phyloP scores from a whole-genome alignment of 1,140 invertebrate species.

The Cataglyphis hispanica region DNA sequence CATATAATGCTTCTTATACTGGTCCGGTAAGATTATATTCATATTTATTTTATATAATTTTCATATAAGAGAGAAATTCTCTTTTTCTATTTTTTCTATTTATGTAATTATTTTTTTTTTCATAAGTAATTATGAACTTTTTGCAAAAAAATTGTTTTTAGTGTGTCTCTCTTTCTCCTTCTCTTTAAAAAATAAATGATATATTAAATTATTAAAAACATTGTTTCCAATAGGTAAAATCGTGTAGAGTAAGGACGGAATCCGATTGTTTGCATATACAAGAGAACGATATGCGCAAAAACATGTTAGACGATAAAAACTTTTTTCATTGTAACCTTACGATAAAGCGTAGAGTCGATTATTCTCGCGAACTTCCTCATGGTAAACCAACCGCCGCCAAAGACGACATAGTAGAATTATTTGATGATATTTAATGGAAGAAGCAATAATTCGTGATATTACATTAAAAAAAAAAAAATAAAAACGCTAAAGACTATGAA shows the following conservation, averaged over 20 bases:
- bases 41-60: background rate
- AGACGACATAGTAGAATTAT: background rate
- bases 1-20: background rate
- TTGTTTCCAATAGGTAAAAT: slow-evolving; percentile 43
- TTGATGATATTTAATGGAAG: background rate
- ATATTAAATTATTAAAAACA: slow-evolving; percentile 25
- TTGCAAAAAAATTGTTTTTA: background rate
- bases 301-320: background rate
- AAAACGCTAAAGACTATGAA: background rate
- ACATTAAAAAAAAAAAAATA: background rate
- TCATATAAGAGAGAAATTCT: background rate
- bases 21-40: slow-evolving; percentile 18
- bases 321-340: slow-evolving; percentile 43
- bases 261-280: background rate
- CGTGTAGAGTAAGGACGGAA: background rate
- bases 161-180: background rate
- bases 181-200: background rate
- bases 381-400: background rate
- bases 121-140: background rate
- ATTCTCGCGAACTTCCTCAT: background rate
- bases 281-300: background rate
- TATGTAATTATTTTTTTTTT: background rate
- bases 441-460: background rate
- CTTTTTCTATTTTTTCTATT: background rate
- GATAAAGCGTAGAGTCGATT: slow-evolving; percentile 24